A percentile compares a stretch with the other conserved stretches of the same genome.
phyloP scores from a whole-genome alignment of 2,888 invertebrate species.

The Cartodere bifasciata region DNA sequence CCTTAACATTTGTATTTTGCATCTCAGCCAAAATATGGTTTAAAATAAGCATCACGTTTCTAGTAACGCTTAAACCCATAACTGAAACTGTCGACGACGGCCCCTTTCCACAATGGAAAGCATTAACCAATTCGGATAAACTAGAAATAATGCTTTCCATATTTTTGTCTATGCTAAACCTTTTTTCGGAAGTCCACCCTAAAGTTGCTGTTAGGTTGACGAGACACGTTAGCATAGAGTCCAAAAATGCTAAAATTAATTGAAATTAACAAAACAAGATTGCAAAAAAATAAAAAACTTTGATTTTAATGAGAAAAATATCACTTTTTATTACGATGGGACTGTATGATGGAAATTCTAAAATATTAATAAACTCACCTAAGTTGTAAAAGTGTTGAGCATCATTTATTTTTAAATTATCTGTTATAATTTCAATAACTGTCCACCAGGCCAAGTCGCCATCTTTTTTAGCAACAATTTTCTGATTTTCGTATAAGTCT shows the following conservation, averaged over 20 bases:
- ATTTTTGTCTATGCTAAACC: conserved; percentile 18
- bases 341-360: too few relatives aligned
- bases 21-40: conserved; percentile 41
- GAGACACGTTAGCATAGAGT: conserved; percentile 37
- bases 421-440: conserved; percentile 36
- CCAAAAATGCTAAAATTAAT: conserved; percentile 36
- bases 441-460: conserved; percentile 30
- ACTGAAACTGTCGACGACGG: conserved; percentile 38
- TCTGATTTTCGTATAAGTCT: conserved; percentile 18
- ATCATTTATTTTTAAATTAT: conserved; percentile 39
- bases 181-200: conserved; percentile 35
- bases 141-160: conserved; percentile 33
- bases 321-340: conserved; percentile 1
- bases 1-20: conserved; percentile 34
- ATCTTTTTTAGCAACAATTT: conserved; percentile 10
- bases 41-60: conserved; percentile 39
- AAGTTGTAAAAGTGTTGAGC: conserved; percentile 44
- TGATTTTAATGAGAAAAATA: neutral
- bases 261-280: conserved; percentile 5
- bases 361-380: too few relatives aligned
- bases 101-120: conserved; percentile 39
- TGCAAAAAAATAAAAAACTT: conserved; percentile 6
- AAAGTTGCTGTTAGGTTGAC: conserved; percentile 37
- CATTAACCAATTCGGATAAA: conserved; percentile 38
- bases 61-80: conserved; percentile 44